phyloP scores from a whole-genome alignment of 1,140 invertebrate species.

The Maniola jurtina region DNA sequence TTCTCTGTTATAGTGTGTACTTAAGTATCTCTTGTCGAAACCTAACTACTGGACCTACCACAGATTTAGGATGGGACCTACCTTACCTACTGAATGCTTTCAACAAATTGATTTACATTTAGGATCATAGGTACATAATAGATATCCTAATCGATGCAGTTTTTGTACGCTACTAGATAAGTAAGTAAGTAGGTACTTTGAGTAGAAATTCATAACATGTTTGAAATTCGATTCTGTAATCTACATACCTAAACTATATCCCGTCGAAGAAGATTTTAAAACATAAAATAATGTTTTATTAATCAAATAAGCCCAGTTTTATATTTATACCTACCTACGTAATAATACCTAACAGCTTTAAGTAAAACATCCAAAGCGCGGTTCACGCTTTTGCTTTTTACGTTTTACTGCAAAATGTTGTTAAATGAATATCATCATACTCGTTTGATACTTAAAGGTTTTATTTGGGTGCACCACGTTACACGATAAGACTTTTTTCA shows the following conservation, averaged over 20 bases:
- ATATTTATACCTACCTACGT: slow-evolving; percentile 50
- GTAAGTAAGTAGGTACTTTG: no score
- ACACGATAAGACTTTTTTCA: slow-evolving; percentile 34
- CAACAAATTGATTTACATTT: no score
- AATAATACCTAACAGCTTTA: slow-evolving; percentile 57
- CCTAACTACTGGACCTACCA: no score
- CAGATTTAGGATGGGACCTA: no score
- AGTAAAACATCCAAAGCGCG: slow-evolving; percentile 66
- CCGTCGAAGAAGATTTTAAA: slow-evolving; percentile 30
- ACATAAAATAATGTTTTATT: slow-evolving; percentile 48
- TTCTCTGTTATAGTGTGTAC: no score
- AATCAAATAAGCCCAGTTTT: slow-evolving; percentile 55
- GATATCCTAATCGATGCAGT: neutral
- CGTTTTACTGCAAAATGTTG: slow-evolving; percentile 22
- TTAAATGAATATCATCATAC: slow-evolving; percentile 39
- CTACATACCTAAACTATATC: slow-evolving; percentile 10
- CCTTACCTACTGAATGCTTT: no score
- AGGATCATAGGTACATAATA: no score
- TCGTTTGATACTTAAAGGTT: slow-evolving; percentile 15
- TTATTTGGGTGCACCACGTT: slow-evolving; percentile 27
- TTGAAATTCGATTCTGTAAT: no score
- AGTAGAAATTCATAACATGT: neutral
- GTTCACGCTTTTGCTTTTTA: slow-evolving; percentile 46
- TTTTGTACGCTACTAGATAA: neutral
- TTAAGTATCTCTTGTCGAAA: no score